These are phyloP conservation scores for Rhinoraja longicauda DNA, from an alignment of 2,797 vertebrate species.

Conservation along the genomic window DNA sequence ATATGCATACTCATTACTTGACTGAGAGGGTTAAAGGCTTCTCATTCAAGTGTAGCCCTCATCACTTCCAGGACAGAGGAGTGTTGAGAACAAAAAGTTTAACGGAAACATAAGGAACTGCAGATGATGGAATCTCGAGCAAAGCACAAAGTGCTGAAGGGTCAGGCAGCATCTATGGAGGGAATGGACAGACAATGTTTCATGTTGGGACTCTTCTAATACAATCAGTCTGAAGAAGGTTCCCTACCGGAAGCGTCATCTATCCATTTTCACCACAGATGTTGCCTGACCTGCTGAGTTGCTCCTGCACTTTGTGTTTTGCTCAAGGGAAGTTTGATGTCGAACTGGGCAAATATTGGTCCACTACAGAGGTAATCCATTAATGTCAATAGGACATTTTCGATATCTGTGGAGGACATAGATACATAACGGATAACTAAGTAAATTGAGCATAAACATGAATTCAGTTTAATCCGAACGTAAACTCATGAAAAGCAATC, in stretches of 20 bases:
- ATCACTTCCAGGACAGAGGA: not conserved
- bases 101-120: no score
- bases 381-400: not conserved
- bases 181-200: no score
- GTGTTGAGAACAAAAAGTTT: no score
- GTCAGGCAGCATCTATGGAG: no score
- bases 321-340: not conserved
- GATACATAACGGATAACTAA: slow-evolving; percentile 72
- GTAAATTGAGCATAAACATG: slow-evolving; percentile 96
- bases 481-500: slow-evolving; percentile 88
- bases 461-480: slow-evolving; percentile 89
- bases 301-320: no score
- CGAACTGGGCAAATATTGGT: not conserved
- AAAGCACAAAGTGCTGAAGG: no score
- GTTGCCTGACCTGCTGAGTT: no score
- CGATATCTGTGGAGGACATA: slow-evolving; percentile 50
- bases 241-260: no score
- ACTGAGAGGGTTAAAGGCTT: not conserved
- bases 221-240: no score
- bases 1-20: not conserved
- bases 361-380: not conserved
- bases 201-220: no score
- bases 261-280: no score
- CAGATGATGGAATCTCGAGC: no score
- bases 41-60: not conserved